Evolutionary conservation across 2,113 vertebrate genomes (phyloP).

Genomic region (Oncorhynchus keta): DNA sequence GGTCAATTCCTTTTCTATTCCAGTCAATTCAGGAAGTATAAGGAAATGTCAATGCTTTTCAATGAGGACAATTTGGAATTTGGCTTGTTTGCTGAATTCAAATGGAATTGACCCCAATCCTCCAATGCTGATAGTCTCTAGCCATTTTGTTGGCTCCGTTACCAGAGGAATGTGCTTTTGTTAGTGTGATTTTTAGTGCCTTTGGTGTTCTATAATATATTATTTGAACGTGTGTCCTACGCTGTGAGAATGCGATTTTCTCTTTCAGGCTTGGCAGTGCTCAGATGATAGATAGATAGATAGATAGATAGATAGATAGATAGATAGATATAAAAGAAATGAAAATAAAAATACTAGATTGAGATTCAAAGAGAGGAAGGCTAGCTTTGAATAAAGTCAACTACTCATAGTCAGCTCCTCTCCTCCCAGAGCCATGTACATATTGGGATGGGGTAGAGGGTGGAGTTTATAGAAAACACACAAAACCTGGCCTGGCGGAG

Average conservation of each 20-base stretch:
- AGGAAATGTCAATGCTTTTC: too few species aligned
- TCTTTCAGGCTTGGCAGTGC: slow-evolving; percentile 15
- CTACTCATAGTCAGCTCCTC: neutral
- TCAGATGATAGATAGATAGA: slow-evolving; percentile 9
- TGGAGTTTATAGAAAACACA: neutral
- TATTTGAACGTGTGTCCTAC: neutral
- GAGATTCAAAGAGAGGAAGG: slow-evolving; percentile 15
- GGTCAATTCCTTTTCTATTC: too few species aligned
- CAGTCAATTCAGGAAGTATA: too few species aligned
- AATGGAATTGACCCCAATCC: too few species aligned
- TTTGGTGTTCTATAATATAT: neutral
- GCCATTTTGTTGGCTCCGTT: slow-evolving; percentile 50
- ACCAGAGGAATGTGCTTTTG: slow-evolving; percentile 71
- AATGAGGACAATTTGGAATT: too few species aligned
- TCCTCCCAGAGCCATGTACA: neutral
- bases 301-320: too few species aligned
- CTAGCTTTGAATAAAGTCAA: neutral
- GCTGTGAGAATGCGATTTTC: slow-evolving; percentile 24
- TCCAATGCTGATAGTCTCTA: too few species aligned
- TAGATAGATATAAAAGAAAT: too few species aligned
- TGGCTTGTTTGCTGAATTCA: too few species aligned
- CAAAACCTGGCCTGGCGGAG: neutral
- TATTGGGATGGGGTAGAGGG: slow-evolving; percentile 1
- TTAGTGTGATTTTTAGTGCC: neutral
- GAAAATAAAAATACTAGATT: too few species aligned